Evolutionary conservation across 2,113 vertebrate species (phyloP).

Genomic region (Pollimyrus isidori): DNA sequence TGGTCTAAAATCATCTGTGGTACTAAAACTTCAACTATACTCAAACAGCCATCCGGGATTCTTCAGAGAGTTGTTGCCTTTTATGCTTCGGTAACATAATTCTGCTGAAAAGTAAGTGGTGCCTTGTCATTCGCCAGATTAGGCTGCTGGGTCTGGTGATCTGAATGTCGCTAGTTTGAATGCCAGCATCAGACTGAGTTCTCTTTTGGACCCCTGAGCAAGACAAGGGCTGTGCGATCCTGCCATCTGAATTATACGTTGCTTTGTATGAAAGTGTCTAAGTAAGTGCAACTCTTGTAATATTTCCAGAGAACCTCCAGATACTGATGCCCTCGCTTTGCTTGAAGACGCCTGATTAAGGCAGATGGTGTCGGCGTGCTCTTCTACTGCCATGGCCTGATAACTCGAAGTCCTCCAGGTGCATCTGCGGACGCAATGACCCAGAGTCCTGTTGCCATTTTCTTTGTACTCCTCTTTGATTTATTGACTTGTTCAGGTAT

Average conservation of each 20-base stretch:
- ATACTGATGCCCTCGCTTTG: background rate
- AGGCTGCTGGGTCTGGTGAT: background rate
- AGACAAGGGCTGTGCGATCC: background rate
- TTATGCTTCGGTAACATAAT: background rate
- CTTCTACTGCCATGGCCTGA: background rate
- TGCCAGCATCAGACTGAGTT: background rate
- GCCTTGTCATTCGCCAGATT: background rate
- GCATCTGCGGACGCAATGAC: background rate
- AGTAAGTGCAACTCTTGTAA: background rate
- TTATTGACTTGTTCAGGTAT: background rate
- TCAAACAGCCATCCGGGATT: background rate
- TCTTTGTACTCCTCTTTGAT: background rate
- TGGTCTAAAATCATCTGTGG: background rate
- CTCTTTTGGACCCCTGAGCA: background rate
- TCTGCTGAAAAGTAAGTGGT: background rate
- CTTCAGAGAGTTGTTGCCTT: background rate
- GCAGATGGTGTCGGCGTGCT: background rate
- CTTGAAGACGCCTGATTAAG: background rate
- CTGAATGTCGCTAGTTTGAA: background rate
- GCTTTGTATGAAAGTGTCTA: background rate
- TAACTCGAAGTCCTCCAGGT: background rate
- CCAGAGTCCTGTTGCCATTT: background rate
- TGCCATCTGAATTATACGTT: background rate
- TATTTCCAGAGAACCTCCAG: background rate
- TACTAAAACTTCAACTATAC: background rate